These are phyloP conservation scores for Polyploca ridens DNA, from an alignment of 2,888 invertebrate species.

Conservation along the genomic window DNA sequence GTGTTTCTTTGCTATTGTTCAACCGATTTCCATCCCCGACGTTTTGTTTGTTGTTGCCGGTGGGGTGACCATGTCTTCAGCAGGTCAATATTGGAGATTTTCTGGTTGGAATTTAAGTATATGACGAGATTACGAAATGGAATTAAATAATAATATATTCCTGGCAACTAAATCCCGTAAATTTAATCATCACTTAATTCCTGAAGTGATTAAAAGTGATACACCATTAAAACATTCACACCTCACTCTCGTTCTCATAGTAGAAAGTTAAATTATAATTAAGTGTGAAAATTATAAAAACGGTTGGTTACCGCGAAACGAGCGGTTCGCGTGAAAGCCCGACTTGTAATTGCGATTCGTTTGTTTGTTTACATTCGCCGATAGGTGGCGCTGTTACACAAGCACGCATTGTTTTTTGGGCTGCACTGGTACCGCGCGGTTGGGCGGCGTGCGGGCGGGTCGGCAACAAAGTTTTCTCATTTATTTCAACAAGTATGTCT, in stretches of 20 bases:
- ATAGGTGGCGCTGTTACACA: slow-evolving; percentile 51
- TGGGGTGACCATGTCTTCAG: slow-evolving; percentile 21
- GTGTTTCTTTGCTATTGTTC: slow-evolving; percentile 40
- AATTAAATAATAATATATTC: no score
- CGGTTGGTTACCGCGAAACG: slow-evolving; percentile 30
- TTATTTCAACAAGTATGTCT: slow-evolving; percentile 55
- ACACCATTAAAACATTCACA: no score
- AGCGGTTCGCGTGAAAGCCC: slow-evolving; percentile 46
- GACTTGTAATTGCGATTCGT: slow-evolving; percentile 52
- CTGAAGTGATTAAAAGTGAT: no score
- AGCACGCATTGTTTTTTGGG: slow-evolving; percentile 56
- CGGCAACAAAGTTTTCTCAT: slow-evolving; percentile 54
- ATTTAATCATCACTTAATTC: no score
- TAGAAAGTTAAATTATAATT: neutral
- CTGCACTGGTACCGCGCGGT: slow-evolving; percentile 18
- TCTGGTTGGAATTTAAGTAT: neutral
- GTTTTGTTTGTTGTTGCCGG: slow-evolving; percentile 29
- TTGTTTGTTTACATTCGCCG: slow-evolving; percentile 42
- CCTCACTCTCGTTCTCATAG: no score
- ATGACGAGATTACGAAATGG: no score
- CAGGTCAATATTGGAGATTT: neutral
- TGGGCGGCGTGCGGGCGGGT: slow-evolving; percentile 15
- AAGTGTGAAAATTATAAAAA: neutral
- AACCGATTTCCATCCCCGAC: slow-evolving; percentile 42
- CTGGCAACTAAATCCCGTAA: no score